Base-by-base conservation (phyloP, 1,140 invertebrate species). In the Aradophagus sp. region DNA sequence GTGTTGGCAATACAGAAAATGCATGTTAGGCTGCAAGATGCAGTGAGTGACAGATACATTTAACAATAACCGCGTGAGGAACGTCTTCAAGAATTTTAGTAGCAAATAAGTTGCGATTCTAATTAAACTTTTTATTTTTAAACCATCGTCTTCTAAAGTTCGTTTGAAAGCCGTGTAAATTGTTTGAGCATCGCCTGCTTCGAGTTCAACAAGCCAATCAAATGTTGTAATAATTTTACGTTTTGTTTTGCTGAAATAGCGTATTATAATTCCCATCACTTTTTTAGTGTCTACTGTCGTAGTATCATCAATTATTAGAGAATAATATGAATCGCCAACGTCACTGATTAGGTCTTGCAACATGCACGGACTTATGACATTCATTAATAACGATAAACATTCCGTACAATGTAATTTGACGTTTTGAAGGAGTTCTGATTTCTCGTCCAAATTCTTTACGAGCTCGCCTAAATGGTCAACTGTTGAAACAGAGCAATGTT, bases 351-450 rank as follows among this genome's bases (percentile, higher is more conserved):
- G 69, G 36, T 66, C 73, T 62, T 75, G 67, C 5, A 77, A 38
- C 65, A 80, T 74, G 14, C 63, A 67, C 7, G 63, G 63, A 0
- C 36, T 20, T 17, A 68, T 45, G 13, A 59, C 47, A 29, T 53
- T 68, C 0, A 47, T 14, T 0, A 59, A 16, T 5, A 68, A 39
- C 12, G 53, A 23, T 10, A 35, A 27, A 35, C 65, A 73, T 34
- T 81, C 77, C 39, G 79, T 79, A 0, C 78, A 69, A 61, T 81
- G 80, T 26, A 80, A 34, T 58, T 79, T 78, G 6, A 79, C 16
- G 6, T 75, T 55, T 11, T 35, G 39, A 5, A 79, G 34, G 16
- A 56, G 10, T 6, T 73, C 39, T 34, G 76, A 78, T 19, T 55
- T 65, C 10, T 56, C 12, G 59, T 79, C 77, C 5, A 79, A 48